Conservation (phyloP, 2,888 invertebrate genomes). For the Rhorus exstirpatorius region DNA sequence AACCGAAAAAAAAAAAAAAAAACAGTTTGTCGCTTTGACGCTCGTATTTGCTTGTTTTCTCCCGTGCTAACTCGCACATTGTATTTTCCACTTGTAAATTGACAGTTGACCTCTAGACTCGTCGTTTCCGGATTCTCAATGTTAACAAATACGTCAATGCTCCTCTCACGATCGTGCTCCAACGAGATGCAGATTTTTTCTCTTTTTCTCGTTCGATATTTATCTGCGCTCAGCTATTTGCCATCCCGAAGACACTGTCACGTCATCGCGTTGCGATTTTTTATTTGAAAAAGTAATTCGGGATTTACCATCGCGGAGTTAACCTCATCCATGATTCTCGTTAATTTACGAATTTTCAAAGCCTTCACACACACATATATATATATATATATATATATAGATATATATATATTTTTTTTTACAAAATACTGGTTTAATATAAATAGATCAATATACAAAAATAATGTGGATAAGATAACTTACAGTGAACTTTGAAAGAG, state of each 20-base stretch:
- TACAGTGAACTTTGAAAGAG: constrained; percentile 11
- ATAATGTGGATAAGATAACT: constrained; percentile 15
- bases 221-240: background rate
- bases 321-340: background rate
- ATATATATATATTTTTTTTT: no score
- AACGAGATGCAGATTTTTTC: background rate
- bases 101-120: background rate
- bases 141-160: background rate
- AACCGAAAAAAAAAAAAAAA: no score
- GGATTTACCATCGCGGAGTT: background rate
- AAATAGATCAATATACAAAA: constrained; percentile 77
- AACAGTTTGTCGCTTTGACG: no score
- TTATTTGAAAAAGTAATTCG: background rate
- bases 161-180: background rate
- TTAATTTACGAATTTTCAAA: constrained; percentile 13
- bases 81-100: background rate
- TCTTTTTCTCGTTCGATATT: background rate
- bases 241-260: background rate
- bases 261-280: background rate
- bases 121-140: background rate
- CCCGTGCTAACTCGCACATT: background rate
- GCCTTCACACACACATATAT: background rate
- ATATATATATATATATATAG: no score
- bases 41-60: background rate
- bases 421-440: constrained; percentile 75